Evolutionary conservation across 2,888 invertebrate genomes (phyloP).

Genomic region (Synergus umbraculus): DNA sequence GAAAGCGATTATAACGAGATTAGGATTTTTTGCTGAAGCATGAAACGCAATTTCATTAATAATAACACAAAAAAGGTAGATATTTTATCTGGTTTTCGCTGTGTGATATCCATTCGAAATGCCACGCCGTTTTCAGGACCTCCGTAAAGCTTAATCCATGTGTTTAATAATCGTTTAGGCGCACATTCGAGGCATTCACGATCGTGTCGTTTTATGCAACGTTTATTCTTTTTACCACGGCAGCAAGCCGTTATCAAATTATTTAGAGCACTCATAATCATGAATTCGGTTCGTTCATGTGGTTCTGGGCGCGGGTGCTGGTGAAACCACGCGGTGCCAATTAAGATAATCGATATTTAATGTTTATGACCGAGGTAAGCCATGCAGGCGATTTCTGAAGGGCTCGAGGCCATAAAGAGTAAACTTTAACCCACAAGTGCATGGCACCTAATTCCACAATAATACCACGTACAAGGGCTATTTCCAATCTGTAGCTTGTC

Average conservation of each 20-base stretch:
- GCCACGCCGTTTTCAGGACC: background rate
- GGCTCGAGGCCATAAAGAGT: slow-evolving; percentile 38
- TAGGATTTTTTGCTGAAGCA: background rate
- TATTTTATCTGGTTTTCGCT: background rate
- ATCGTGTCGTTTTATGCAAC: slow-evolving; percentile 23
- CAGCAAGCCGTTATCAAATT: slow-evolving; percentile 58
- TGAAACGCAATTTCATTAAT: background rate
- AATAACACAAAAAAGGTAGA: background rate
- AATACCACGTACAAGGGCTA: slow-evolving; percentile 43
- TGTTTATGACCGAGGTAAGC: slow-evolving; percentile 60
- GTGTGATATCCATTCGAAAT: background rate
- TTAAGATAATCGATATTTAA: slow-evolving; percentile 71
- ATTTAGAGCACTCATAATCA: slow-evolving; percentile 64
- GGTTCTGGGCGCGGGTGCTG: slow-evolving; percentile 41
- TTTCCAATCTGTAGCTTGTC: slow-evolving; percentile 23
- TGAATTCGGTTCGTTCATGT: slow-evolving; percentile 58
- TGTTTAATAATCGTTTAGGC: slow-evolving; percentile 20
- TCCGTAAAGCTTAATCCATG: slow-evolving; percentile 16
- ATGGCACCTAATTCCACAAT: slow-evolving; percentile 40
- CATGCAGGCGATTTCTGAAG: slow-evolving; percentile 35
- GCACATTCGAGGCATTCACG: background rate
- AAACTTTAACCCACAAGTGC: slow-evolving; percentile 48
- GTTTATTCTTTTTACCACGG: slow-evolving; percentile 32
- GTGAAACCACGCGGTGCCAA: slow-evolving; percentile 59
- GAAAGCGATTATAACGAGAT: background rate